Conservation (phyloP, 37 sponge, comb jelly and placozoan genomes). For the Haliclona indistincta region DNA sequence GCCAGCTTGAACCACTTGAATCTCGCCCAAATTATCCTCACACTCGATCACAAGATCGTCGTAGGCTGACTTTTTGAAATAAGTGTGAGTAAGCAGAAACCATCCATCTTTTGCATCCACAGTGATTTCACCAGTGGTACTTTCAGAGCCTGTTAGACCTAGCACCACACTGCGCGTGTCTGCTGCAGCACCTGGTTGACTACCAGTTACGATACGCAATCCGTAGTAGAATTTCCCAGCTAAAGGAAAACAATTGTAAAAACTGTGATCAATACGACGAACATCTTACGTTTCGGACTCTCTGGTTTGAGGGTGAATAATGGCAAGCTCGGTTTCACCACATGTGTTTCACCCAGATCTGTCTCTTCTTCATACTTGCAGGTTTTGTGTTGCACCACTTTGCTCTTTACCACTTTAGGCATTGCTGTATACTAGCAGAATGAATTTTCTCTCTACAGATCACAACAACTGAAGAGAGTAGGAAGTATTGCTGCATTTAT, state of each 20-base stretch:
- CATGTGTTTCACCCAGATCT: neutral
- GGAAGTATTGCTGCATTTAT: no score
- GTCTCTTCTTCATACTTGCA: no score
- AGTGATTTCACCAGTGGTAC: neutral
- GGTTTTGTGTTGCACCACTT: no score
- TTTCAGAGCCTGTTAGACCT: slow-evolving; percentile 15
- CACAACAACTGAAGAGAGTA: no score
- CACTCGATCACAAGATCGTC: slow-evolving; percentile 38
- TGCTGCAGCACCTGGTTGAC: neutral
- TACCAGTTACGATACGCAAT: slow-evolving; percentile 37
- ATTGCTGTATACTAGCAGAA: no score
- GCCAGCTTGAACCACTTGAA: slow-evolving; percentile 17
- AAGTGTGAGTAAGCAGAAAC: neutral
- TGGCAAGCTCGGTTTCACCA: neutral
- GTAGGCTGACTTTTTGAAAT: neutral
- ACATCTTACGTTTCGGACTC: neutral
- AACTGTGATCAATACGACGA: no score
- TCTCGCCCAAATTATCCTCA: slow-evolving; percentile 21
- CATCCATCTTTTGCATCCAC: neutral
- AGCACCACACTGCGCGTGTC: neutral
- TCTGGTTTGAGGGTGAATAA: neutral
- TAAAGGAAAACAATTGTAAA: neutral
- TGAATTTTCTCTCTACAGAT: no score
- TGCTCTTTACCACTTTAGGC: no score
- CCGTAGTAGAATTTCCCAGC: slow-evolving; percentile 28